Evolutionary conservation across 2,113 vertebrate species (phyloP).

Genomic region (Plestiodon gilberti): DNA sequence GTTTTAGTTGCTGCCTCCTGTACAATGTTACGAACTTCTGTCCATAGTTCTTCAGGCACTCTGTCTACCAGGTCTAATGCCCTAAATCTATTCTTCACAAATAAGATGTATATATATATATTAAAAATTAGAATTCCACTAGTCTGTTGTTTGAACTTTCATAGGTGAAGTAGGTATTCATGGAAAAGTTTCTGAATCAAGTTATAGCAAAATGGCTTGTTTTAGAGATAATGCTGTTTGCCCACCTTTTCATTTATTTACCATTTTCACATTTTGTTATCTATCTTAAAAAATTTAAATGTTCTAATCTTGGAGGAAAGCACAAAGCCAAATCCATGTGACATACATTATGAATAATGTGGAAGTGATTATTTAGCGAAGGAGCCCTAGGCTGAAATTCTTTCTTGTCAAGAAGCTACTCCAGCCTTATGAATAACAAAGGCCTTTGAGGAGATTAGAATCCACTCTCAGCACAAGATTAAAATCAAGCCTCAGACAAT

Average conservation of each 20-base stretch:
- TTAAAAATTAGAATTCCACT: neutral
- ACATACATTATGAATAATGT: neutral
- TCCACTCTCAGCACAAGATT: neutral
- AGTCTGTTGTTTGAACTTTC: too few species aligned
- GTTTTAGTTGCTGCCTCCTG: too few species aligned
- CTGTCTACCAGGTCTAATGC: too few species aligned
- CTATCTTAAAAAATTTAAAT: neutral
- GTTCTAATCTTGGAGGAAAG: neutral
- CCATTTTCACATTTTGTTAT: neutral
- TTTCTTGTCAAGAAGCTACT: neutral
- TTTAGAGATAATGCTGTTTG: neutral
- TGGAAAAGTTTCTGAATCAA: neutral
- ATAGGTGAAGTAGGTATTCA: neutral
- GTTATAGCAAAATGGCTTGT: neutral
- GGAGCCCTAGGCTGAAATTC: neutral
- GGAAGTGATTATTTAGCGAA: neutral
- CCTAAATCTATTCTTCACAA: too few species aligned
- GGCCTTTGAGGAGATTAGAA: neutral
- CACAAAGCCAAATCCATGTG: neutral
- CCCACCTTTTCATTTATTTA: neutral
- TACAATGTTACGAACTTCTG: too few species aligned
- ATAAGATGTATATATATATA: too few species aligned
- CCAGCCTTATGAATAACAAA: neutral
- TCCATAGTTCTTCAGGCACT: too few species aligned
- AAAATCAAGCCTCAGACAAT: neutral